Base-by-base conservation (phyloP, 2,888 invertebrate genomes). In the Punctoribates punctum region DNA sequence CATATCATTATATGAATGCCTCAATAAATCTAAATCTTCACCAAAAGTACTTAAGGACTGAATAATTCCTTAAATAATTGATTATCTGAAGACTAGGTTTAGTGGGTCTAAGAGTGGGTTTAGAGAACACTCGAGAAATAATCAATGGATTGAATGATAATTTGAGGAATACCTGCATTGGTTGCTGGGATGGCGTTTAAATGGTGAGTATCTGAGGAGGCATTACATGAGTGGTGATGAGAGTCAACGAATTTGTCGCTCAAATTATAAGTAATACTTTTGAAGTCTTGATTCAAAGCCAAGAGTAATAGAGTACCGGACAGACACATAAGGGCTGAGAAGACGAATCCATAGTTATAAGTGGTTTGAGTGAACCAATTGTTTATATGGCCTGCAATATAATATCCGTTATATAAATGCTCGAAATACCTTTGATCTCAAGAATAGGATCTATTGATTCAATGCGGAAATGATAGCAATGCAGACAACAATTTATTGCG, bases 311-410 rank as follows among this genome's bases (percentile, higher is more conserved):
- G 38, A 34, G n/a, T 34, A 27, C 34, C 65, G 29, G 20, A 34
- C 17, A 65, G 20, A 38, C 65, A 65, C 17, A 13, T 34, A 8
- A 65, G 29, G n/a, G 34, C 9, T 65, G 65, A 65, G 65, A 65
- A 65, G 9, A 65, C 27, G 65, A 65, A 65, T 29, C 65, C 65
- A 9, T 34, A 29, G 34, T 65, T 29, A 65, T 34, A 65, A 65
- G 15, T 65, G 34, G 17, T 65, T 65, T 65, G 25, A 34, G 1
- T 38, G n/a, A 65, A 65, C 34, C 29, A 65, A 65, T 65, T 65
- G 65, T 65, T 65, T 65, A 65, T 34, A 65, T 65, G 38, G 13
- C 65, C 65, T 65, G 8, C 20, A 54, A 57, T 20, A 9, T n/a
- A 57, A 57, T 57, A 23, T 23, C 25, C 25, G 5, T 5, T 20